These are phyloP conservation scores for Phenacoccus solenopsis DNA, from an alignment of 1,140 invertebrate genomes.

Conservation along the genomic window DNA sequence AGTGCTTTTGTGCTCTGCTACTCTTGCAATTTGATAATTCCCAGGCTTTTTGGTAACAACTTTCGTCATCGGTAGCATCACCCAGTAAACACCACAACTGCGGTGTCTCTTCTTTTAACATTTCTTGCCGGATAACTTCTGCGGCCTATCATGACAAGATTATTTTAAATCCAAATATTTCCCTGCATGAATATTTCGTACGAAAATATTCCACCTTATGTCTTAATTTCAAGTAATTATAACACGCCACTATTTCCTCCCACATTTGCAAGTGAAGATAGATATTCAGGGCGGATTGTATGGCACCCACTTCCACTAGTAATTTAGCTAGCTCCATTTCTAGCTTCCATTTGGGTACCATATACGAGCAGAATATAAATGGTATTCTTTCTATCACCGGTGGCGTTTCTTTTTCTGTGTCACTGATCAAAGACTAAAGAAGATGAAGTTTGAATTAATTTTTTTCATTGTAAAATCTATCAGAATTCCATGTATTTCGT, in stretches of 20 bases:
- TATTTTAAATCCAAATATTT: neutral
- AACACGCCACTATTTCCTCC: conserved; percentile 87
- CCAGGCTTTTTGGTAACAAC: conserved; percentile 81
- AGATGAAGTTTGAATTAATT: neutral
- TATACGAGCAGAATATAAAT: conserved; percentile 40
- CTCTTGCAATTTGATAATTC: conserved; percentile 66
- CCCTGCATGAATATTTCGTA: neutral
- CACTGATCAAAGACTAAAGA: conserved; percentile 53
- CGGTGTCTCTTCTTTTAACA: conserved; percentile 66
- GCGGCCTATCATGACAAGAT: conserved; percentile 49
- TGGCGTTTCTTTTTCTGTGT: conserved; percentile 36
- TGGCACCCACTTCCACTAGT: conserved; percentile 62
- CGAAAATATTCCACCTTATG: conserved; percentile 50
- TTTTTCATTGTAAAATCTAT: neutral
- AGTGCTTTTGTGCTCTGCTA: conserved; percentile 68
- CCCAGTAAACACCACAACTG: conserved; percentile 80
- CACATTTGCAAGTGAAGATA: conserved; percentile 70
- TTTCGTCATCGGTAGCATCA: conserved; percentile 54
- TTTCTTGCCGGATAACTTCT: conserved; percentile 69
- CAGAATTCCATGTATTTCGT: neutral
- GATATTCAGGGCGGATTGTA: conserved; percentile 74
- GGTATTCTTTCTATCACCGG: conserved; percentile 37
- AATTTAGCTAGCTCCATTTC: conserved; percentile 63
- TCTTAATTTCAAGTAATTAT: conserved; percentile 62
- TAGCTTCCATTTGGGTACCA: conserved; percentile 60